A percentile compares a stretch with the other conserved stretches of the same genome.
phyloP scores from a whole-genome alignment of 2,888 invertebrate genomes.

The Luperina testacea region DNA sequence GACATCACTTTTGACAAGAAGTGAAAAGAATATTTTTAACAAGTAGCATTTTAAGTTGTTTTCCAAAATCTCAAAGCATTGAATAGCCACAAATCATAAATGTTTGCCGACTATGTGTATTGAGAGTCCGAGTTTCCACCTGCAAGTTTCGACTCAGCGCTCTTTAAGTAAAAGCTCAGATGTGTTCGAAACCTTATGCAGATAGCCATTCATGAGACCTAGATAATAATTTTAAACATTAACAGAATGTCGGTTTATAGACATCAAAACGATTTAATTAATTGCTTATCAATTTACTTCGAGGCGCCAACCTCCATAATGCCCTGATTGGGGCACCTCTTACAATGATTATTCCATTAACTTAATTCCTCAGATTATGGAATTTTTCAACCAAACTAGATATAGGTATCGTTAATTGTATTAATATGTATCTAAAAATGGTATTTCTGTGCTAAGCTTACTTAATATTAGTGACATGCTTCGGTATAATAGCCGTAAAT shows the following conservation, averaged over 20 bases:
- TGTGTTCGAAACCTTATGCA: not conserved
- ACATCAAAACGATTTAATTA: slow-evolving; percentile 54
- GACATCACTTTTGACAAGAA: not conserved
- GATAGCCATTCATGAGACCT: not conserved
- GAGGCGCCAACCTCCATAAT: slow-evolving; percentile 64
- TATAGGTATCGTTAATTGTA: slow-evolving; percentile 42
- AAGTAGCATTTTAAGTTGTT: not conserved
- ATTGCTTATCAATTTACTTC: slow-evolving; percentile 57
- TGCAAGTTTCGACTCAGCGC: not conserved
- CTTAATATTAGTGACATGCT: slow-evolving; percentile 37
- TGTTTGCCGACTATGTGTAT: no score
- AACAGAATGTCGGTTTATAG: slow-evolving; percentile 18
- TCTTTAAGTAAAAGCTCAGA: not conserved
- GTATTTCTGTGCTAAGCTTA: slow-evolving; percentile 15
- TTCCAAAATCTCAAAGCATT: not conserved
- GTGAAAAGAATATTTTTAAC: not conserved
- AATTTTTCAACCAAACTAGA: slow-evolving; percentile 37
- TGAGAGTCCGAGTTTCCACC: not conserved
- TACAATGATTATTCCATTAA: slow-evolving; percentile 60
- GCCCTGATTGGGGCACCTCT: slow-evolving; percentile 64
- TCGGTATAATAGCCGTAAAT: slow-evolving; percentile 11
- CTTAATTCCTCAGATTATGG: slow-evolving; percentile 54
- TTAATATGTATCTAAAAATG: slow-evolving; percentile 16
- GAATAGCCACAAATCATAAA: not conserved
- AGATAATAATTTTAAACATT: not conserved